Percentiles rank a stretch among this genome's conserved stretches.
These are phyloP conservation scores for Notolabrus celidotus DNA, from an alignment of 2,797 vertebrate species.

Conservation along the genomic window DNA sequence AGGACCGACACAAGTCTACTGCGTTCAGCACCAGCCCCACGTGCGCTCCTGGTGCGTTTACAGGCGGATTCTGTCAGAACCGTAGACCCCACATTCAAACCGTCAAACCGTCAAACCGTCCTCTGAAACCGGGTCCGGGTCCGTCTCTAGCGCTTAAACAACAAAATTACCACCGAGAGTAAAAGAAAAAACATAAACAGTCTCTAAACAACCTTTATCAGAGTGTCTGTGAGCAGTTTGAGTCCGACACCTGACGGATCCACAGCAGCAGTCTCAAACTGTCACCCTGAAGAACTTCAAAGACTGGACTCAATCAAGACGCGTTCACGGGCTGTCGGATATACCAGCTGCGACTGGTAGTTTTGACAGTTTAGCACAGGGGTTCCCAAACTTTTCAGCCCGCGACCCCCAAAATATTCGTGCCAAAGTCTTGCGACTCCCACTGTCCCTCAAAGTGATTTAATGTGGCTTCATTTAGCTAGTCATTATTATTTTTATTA, in stretches of 20 bases:
- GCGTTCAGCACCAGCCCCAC: slow-evolving; percentile 27
- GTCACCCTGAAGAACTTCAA: slow-evolving; percentile 45
- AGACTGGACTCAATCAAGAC: slow-evolving; percentile 15
- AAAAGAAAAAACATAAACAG: not conserved
- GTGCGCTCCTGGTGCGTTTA: slow-evolving; percentile 40
- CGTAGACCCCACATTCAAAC: not conserved
- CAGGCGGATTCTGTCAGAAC: not conserved
- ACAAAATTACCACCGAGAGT: not conserved
- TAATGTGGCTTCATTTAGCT: no score
- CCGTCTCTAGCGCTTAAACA: not conserved
- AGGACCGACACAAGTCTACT: not conserved
- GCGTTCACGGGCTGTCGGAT: slow-evolving; percentile 45
- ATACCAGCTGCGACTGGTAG: accelerated
- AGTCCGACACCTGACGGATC: slow-evolving; percentile 24
- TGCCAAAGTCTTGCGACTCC: no score
- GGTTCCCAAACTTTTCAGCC: no score
- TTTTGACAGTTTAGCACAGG: no score
- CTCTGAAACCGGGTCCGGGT: not conserved
- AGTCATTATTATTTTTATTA: no score
- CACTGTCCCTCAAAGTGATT: no score
- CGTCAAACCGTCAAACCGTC: no score
- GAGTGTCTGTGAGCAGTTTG: not conserved
- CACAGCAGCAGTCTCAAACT: not conserved
- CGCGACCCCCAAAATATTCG: no score
- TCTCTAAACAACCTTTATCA: not conserved